Conservation (phyloP, 2,797 vertebrate species). For the Chelonia mydas region DNA sequence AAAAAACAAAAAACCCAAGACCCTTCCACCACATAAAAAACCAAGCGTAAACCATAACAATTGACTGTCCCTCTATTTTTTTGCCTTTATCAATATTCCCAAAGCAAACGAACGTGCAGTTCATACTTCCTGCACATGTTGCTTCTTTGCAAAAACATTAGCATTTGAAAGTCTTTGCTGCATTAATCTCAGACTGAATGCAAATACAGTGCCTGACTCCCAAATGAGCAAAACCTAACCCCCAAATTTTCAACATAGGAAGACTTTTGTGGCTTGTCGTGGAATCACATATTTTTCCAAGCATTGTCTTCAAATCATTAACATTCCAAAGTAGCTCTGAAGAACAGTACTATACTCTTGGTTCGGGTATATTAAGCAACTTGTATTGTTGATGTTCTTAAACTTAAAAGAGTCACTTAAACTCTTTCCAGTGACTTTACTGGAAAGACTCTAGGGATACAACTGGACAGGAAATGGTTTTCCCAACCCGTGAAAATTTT, state of each 20-base stretch:
- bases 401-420: neutral
- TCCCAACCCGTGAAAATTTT: neutral
- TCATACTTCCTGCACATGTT: conserved; percentile 12
- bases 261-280: neutral
- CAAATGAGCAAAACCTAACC: conserved; percentile 12
- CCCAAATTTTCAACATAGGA: neutral
- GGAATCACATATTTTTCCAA: neutral
- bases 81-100: neutral
- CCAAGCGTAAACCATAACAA: neutral
- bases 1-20: neutral
- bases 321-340: neutral
- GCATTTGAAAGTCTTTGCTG: conserved; percentile 67
- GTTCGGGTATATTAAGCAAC: neutral
- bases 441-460: neutral
- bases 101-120: conserved; percentile 1
- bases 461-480: neutral
- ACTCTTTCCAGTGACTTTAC: neutral
- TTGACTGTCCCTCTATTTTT: neutral
- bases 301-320: neutral
- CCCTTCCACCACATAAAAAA: neutral
- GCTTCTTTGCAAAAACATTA: conserved; percentile 52
- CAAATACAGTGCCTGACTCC: conserved; percentile 50
- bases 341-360: neutral
- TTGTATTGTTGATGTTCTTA: neutral
- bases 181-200: conserved; percentile 73